A percentile compares a stretch with the other conserved stretches of the same genome.
Conservation (phyloP, 2,113 vertebrate species). For the Alouatta palliata region DNA sequence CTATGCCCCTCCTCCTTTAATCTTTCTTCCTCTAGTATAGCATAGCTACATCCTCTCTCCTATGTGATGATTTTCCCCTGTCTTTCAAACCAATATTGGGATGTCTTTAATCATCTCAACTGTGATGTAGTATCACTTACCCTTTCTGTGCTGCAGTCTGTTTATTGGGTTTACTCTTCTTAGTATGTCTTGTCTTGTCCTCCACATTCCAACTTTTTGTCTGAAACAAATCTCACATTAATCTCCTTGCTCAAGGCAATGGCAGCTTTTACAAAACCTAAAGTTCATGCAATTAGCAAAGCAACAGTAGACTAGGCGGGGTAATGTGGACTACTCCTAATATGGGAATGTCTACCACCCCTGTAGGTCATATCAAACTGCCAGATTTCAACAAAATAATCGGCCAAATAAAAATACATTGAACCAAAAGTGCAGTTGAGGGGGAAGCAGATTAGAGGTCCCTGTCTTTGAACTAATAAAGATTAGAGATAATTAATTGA, state of each 20-base stretch:
- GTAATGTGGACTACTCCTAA: background rate
- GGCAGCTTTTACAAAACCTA: background rate
- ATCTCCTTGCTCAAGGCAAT: background rate
- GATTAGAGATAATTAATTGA: background rate
- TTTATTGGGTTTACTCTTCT: background rate
- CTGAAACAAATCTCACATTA: background rate
- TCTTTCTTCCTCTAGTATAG: background rate
- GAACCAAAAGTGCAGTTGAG: rapidly evolving
- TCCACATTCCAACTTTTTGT: background rate
- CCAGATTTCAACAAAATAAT: background rate
- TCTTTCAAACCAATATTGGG: background rate
- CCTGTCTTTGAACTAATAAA: background rate
- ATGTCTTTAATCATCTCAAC: background rate
- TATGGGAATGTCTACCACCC: background rate
- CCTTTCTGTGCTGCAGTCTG: background rate
- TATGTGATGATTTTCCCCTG: rapidly evolving
- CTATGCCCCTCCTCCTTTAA: background rate
- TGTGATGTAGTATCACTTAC: background rate
- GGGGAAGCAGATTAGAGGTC: background rate
- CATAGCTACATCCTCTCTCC: background rate
- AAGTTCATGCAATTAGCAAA: background rate
- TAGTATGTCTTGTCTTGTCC: background rate
- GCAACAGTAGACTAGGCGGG: background rate
- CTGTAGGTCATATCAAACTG: background rate
- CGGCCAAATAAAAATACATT: background rate